Percentiles rank a stretch among this genome's conserved stretches.
phyloP scores from a whole-genome alignment of 1,140 invertebrate species.

The Sinonovacula constricta region DNA sequence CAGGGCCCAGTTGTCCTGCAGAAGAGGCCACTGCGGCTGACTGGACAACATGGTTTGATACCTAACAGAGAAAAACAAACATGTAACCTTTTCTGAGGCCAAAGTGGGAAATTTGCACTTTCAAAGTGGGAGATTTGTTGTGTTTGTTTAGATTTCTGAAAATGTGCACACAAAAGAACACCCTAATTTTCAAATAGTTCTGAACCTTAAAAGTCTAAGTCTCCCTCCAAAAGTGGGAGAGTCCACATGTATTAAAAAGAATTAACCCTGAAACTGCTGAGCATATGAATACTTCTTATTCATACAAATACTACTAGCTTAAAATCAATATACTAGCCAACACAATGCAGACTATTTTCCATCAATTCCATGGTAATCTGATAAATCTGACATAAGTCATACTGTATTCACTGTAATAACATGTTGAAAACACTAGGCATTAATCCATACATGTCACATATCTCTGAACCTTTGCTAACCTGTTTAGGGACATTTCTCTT shows the following conservation, averaged over 20 bases:
- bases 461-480: no score
- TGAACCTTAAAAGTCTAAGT: background rate
- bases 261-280: background rate
- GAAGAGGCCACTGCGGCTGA: conserved; percentile 59
- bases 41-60: conserved; percentile 57
- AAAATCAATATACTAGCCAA: no score
- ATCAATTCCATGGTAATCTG: no score
- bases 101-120: background rate
- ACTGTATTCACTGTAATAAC: no score
- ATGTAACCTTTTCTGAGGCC: background rate
- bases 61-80: conserved; percentile 40
- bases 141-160: background rate
- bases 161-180: background rate
- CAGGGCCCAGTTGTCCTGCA: conserved; percentile 60
- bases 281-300: no score
- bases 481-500: no score
- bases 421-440: no score
- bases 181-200: background rate
- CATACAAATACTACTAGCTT: no score
- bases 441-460: no score
- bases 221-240: no score
- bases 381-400: no score
- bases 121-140: background rate
- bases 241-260: background rate
- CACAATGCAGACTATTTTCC: no score